Base-by-base conservation (phyloP, 2,888 invertebrate species). In the Blomia tropicalis region DNA sequence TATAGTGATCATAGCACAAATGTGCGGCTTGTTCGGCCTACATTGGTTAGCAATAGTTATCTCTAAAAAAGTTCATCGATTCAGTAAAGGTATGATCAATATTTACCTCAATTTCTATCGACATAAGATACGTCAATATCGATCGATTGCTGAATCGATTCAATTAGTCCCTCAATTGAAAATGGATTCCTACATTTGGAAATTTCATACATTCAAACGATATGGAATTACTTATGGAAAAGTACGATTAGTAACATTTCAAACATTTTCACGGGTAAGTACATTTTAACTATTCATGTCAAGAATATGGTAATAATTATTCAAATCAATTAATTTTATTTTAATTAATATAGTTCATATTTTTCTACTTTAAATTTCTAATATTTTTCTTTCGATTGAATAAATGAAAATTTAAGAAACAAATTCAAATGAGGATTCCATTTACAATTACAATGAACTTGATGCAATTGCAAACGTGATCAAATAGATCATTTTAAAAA, bases 181-280 rank as follows among this genome's bases (percentile, higher is more conserved):
- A 47, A 11, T 47, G 23, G 27, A 47, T 19, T 11, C 5, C n/a
- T 47, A 47, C 51, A 47, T 47, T 47, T 19, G 7, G 7, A 47
- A 47, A 27, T 47, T 47, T 47, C 51, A 25, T 14, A 47, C 51
- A 27, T 11, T 14, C 7, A 47, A 47, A 47, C 51, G 51, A 7
- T 47, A 47, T 27, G 51, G 51, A 22, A 47, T 47, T 27, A 47
- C 51, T 27, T 47, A 47, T 27, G 51, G 51, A 47, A 7, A 7
- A 47, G 5, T 47, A 11, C 11, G 27, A 7, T 47, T 47, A n/a
- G 51, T 47, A 11, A 47, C 51, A 7, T 47, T 47, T 47, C 7
- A 19, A 27, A 11, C 51, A 22, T 47, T 47, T 27, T 11, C 51
- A 25, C 7, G 51, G 14, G 51, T 47, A 27, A 47, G 51, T n/a